phyloP scores from a whole-genome alignment of 2,888 invertebrate species.

The Chloroclystis v-ata region DNA sequence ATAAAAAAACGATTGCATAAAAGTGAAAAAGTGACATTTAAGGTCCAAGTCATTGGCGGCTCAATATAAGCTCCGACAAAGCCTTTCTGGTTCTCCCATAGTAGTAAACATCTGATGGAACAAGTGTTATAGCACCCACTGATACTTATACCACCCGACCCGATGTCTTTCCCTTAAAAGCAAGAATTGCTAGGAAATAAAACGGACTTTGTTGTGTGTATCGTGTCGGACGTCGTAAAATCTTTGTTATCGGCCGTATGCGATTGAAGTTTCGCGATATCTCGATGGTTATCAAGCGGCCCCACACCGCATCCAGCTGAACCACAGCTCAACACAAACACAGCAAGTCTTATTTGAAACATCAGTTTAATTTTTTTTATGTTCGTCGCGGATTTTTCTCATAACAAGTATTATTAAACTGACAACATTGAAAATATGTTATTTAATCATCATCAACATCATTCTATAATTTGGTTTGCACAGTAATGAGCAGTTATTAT shows the following conservation, averaged over 20 bases:
- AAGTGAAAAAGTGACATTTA: slow-evolving; percentile 12
- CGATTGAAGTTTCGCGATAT: slow-evolving; percentile 56
- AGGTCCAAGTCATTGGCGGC: slow-evolving; percentile 38
- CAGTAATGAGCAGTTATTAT: too few species aligned
- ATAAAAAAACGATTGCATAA: slow-evolving; percentile 10
- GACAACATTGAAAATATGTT: too few species aligned
- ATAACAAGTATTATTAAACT: too few species aligned
- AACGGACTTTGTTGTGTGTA: background rate
- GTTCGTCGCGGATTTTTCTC: too few species aligned
- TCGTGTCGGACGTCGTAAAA: slow-evolving; percentile 1
- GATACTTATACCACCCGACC: slow-evolving; percentile 27
- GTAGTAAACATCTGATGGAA: slow-evolving; percentile 57
- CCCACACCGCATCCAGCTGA: slow-evolving; percentile 50
- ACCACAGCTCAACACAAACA: slow-evolving; percentile 3
- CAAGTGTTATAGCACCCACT: slow-evolving; percentile 69
- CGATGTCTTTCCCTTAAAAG: background rate
- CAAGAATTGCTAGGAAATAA: background rate
- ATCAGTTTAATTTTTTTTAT: too few species aligned
- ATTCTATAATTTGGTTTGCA: too few species aligned
- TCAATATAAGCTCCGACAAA: slow-evolving; percentile 54
- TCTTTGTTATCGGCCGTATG: slow-evolving; percentile 42
- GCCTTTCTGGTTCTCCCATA: slow-evolving; percentile 51
- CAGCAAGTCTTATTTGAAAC: slow-evolving; percentile 6
- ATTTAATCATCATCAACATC: too few species aligned
- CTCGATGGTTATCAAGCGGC: slow-evolving; percentile 60